Percentiles rank a stretch among this genome's conserved stretches.
phyloP scores from a whole-genome alignment of 2,113 vertebrate species.

The Etheostoma spectabile region DNA sequence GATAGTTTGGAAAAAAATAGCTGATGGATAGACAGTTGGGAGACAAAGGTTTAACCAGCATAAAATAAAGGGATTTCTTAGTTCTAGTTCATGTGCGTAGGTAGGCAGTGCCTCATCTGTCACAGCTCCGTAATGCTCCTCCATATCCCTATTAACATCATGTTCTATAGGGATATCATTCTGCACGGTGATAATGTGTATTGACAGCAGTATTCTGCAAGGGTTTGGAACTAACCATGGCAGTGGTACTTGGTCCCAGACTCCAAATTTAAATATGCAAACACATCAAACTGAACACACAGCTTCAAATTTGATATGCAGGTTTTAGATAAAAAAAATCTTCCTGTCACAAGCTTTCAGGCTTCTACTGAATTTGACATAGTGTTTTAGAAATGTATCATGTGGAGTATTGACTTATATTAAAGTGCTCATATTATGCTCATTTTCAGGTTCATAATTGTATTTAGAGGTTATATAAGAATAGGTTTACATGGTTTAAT shows the following conservation, averaged over 20 bases:
- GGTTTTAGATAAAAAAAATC: neutral
- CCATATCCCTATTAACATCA: slow-evolving; percentile 72
- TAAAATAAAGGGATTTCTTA: neutral
- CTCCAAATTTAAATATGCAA: neutral
- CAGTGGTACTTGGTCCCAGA: neutral
- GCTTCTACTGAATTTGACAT: neutral
- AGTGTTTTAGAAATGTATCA: neutral
- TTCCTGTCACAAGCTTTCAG: neutral
- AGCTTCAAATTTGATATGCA: neutral
- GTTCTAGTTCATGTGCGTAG: neutral
- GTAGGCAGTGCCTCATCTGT: slow-evolving; percentile 28
- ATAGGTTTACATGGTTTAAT: too few species aligned
- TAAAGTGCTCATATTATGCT: neutral
- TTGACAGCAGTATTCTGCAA: neutral
- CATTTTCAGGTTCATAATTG: too few species aligned
- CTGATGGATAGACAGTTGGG: neutral
- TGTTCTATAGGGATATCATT: slow-evolving; percentile 8
- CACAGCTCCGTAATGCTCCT: slow-evolving; percentile 66
- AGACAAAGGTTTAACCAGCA: neutral
- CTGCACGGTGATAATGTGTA: slow-evolving; percentile 3
- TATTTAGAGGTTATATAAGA: too few species aligned
- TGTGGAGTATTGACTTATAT: neutral
- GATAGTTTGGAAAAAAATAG: neutral
- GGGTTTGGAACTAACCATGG: slow-evolving; percentile 6
- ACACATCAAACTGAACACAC: neutral